Percentiles rank a stretch among this genome's conserved stretches.
Evolutionary conservation across 2,888 invertebrate genomes (phyloP).

Genomic region (Stegana nigrithorax): DNA sequence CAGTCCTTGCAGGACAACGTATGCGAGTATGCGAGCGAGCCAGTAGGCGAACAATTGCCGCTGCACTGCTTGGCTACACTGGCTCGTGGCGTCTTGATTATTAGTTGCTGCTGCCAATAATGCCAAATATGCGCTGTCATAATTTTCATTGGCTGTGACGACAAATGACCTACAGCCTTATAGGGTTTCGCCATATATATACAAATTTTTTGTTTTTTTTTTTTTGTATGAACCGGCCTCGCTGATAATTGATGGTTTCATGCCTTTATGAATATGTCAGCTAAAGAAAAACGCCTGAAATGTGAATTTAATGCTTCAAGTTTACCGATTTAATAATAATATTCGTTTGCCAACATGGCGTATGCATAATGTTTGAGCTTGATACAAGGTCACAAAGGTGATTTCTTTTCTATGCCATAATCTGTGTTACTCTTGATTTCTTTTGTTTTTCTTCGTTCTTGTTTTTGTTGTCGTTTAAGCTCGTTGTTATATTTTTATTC

Average conservation of each 20-base stretch:
- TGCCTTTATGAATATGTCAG: slow-evolving; percentile 48
- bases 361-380: no score
- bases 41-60: neutral
- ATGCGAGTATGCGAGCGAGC: no score
- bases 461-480: no score
- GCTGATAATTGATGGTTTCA: slow-evolving; percentile 51
- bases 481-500: no score
- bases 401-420: no score
- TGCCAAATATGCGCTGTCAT: slow-evolving; percentile 7
- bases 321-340: no score
- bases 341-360: no score
- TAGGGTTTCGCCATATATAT: no score
- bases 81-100: slow-evolving; percentile 57
- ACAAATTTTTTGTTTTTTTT: no score
- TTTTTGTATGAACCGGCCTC: neutral
- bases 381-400: no score
- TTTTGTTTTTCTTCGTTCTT: slow-evolving; percentile 12
- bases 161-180: neutral
- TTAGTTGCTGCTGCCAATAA: slow-evolving; percentile 19
- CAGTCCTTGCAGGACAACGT: no score
- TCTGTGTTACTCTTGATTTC: no score
- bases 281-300: neutral
- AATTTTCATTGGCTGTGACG: neutral
- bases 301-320: neutral
- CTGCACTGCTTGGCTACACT: slow-evolving; percentile 19